Conservation (phyloP, 2,797 vertebrate species). For the Glyptemys insculpta region DNA sequence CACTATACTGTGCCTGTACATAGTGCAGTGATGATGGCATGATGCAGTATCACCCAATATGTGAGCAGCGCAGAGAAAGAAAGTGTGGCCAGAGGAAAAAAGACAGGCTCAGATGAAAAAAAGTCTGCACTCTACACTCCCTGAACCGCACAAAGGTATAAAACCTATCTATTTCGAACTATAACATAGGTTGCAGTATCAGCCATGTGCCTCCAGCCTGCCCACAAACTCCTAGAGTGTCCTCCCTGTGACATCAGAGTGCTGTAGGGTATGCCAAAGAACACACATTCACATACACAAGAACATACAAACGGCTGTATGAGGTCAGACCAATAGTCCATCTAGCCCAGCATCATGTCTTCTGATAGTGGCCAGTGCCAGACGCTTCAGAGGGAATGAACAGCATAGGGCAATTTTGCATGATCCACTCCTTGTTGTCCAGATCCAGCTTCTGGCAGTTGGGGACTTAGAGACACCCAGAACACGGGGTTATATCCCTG, state of each 20-base stretch:
- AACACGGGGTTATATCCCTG: neutral
- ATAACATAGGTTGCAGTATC: neutral
- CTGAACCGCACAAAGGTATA: neutral
- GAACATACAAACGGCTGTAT: neutral
- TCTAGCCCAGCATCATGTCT: neutral
- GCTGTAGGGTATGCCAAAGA: neutral
- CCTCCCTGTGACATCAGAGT: fast-evolving
- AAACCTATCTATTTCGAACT: neutral
- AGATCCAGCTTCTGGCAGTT: neutral
- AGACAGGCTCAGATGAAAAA: neutral
- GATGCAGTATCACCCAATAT: neutral
- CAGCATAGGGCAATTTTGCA: neutral
- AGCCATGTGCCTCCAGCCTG: neutral
- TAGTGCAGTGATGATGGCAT: neutral
- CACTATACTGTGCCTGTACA: fast-evolving
- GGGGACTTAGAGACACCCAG: neutral
- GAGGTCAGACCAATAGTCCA: neutral
- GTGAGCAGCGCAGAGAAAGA: neutral
- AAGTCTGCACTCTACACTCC: neutral
- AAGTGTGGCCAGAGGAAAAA: neutral
- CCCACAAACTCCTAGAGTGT: neutral
- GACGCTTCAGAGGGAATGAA: too few species aligned
- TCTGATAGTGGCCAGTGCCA: neutral
- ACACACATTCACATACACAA: fast-evolving
- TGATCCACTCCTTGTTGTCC: neutral